These are phyloP conservation scores for Tipula unca DNA, from an alignment of 2,888 invertebrate genomes.

Conservation along the genomic window DNA sequence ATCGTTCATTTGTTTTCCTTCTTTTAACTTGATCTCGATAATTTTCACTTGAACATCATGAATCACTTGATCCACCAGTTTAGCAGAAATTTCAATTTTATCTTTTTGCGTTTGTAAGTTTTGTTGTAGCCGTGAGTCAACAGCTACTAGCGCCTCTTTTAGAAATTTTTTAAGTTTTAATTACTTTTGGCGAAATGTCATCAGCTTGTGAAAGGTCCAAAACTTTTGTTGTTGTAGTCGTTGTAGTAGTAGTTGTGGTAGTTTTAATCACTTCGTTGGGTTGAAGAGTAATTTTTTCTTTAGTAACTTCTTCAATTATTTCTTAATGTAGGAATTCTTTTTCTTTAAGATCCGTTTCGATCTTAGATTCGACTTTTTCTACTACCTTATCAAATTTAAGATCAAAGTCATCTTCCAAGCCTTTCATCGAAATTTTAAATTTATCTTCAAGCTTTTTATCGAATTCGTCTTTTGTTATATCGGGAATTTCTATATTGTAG, in stretches of 20 bases:
- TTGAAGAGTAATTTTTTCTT: slow-evolving; percentile 23
- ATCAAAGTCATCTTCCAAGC: slow-evolving; percentile 28
- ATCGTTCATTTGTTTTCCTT: background rate
- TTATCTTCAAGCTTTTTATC: slow-evolving; percentile 41
- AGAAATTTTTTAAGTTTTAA: background rate
- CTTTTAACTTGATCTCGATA: background rate
- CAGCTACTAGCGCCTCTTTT: background rate
- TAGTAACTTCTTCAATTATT: slow-evolving; percentile 28
- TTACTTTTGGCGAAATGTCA: slow-evolving; percentile 25
- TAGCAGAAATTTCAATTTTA: slow-evolving; percentile 25
- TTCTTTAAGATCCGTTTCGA: slow-evolving; percentile 17
- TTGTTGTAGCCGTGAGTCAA: slow-evolving; percentile 25
- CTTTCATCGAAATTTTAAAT: slow-evolving; percentile 36
- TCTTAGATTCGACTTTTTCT: slow-evolving; percentile 24
- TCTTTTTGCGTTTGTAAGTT: slow-evolving; percentile 26
- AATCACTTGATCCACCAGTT: background rate
- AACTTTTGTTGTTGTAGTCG: slow-evolving; percentile 19
- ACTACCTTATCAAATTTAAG: slow-evolving; percentile 29
- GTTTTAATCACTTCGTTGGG: background rate
- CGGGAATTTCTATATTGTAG: slow-evolving; percentile 37
- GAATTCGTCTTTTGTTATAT: slow-evolving; percentile 39
- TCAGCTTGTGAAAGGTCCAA: slow-evolving; percentile 24
- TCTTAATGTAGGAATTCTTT: background rate
- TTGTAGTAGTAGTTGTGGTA: slow-evolving; percentile 20
- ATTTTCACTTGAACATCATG: slow-evolving; percentile 15